Conservation (phyloP, 1,140 invertebrate genomes). For the Acromyrmex heyeri region DNA sequence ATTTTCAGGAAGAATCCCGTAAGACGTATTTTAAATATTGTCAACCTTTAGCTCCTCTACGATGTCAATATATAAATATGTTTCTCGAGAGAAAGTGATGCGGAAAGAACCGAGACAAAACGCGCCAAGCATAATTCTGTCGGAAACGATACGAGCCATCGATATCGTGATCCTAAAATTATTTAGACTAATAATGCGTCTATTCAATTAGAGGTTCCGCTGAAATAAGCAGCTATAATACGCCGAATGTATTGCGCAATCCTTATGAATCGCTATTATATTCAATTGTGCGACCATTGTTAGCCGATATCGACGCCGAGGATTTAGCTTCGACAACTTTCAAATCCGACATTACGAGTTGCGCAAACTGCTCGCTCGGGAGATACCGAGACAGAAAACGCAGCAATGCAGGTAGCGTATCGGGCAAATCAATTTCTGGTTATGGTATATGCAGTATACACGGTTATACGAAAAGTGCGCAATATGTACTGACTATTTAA, state of each 20-base stretch:
- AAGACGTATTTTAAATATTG: neutral
- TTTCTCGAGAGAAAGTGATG: neutral
- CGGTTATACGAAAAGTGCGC: slow-evolving; percentile 40
- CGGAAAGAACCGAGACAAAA: neutral
- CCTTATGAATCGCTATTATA: slow-evolving; percentile 31
- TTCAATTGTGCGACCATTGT: slow-evolving; percentile 49
- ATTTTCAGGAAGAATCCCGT: neutral
- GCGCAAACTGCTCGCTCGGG: slow-evolving; percentile 1
- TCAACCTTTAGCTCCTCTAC: neutral
- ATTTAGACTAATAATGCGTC: slow-evolving; percentile 23
- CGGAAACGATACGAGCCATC: neutral
- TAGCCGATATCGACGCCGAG: slow-evolving; percentile 43
- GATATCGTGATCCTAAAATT: slow-evolving; percentile 24
- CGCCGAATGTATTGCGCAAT: slow-evolving; percentile 23
- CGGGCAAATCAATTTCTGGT: slow-evolving; percentile 47
- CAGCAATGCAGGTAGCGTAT: slow-evolving; percentile 44
- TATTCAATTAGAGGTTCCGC: slow-evolving; percentile 2
- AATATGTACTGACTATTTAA: neutral
- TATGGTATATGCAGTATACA: neutral
- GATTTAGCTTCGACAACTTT: slow-evolving; percentile 53
- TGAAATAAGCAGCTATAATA: neutral
- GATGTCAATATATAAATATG: neutral
- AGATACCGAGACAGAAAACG: slow-evolving; percentile 45
- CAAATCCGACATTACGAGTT: slow-evolving; percentile 36
- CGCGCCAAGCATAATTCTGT: neutral